These are phyloP conservation scores for Andrena haemorrhoa DNA, from an alignment of 2,888 invertebrate species.

Conservation along the genomic window DNA sequence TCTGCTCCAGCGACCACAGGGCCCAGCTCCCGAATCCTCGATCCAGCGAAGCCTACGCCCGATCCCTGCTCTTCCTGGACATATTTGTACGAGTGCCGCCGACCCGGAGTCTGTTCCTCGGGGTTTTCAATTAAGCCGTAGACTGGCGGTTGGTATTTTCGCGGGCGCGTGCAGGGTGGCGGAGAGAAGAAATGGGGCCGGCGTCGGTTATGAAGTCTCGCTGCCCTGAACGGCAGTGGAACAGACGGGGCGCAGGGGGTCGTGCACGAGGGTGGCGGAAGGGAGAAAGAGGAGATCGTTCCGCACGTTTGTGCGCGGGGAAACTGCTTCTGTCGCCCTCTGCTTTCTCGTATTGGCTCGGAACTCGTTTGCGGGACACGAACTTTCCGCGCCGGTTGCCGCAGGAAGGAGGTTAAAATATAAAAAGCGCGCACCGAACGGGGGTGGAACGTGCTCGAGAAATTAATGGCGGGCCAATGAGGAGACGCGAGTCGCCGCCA, in stretches of 20 bases:
- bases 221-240: constrained; percentile 4
- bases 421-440: constrained; percentile 43
- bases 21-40: too few species aligned
- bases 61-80: too few species aligned
- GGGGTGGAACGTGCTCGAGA: constrained; percentile 47
- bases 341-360: constrained; percentile 53
- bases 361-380: constrained; percentile 64
- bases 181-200: neutral
- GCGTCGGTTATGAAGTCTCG: constrained; percentile 22
- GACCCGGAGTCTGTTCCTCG: neutral
- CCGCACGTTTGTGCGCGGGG: constrained; percentile 54
- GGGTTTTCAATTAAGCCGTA: constrained; percentile 14
- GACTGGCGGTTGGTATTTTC: neutral
- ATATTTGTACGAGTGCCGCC: neutral
- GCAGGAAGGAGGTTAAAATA: constrained; percentile 50
- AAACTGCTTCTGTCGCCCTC: constrained; percentile 7
- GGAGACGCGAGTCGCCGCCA: constrained; percentile 18
- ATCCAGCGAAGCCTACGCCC: too few species aligned
- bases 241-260: neutral
- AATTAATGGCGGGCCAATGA: constrained; percentile 51
- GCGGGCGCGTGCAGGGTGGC: neutral
- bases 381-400: constrained; percentile 58
- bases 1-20: too few species aligned
- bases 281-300: constrained; percentile 45
- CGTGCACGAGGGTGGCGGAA: neutral